Evolutionary conservation across 2,113 vertebrate species (phyloP), one percentile per base, ranked within the genome.

Genomic region (Danionella cerebrum): DNA sequence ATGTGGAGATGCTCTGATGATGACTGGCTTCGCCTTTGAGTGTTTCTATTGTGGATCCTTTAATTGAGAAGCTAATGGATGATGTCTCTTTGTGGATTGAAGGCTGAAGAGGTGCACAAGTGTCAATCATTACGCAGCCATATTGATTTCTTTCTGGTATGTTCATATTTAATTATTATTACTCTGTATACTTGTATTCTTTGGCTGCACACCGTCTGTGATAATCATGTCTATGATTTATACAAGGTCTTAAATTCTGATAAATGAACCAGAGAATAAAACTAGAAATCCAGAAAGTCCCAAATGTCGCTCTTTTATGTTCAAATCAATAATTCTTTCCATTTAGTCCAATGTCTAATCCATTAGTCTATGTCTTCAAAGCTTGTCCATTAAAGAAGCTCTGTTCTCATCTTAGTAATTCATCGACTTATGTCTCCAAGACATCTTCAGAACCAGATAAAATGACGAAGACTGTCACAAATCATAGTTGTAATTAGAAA

Each of bases 301-400:
- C 21, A 58, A 50, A 9, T 21, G 21, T 25, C 2, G 16, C 57
- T 33, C 29, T 65, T 73, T 75, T 73, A 42, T 52, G 65, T 74
- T 66, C 24, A 36, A 71, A 58, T 76, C 69, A 7, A 72, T 76
- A 51, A 19, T 48, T 64, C 69, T 55, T 47, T 57, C 69, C 66
- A 72, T 70, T 59, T 63, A 66, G n/a, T n/a, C n/a, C n/a, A n/a
- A n/a, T n/a, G n/a, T n/a, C n/a, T n/a, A 72, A 65, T 70, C 69
- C 62, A 75, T 76, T 68, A 78, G 66, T 67, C 41, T 41, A 51
- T 33, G 54, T 71, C 65, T 58, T 66, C 55, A 69, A 70, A 60
- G 38, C 69, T 68, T 76, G 72, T 70, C 71, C 72, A 70, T 71
- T 70, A 72, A 72, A 70, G n/a, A 25, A 11, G 13, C 50, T 51